Conservation (phyloP, 2,888 invertebrate genomes). For the Agonopterix heracliana region DNA sequence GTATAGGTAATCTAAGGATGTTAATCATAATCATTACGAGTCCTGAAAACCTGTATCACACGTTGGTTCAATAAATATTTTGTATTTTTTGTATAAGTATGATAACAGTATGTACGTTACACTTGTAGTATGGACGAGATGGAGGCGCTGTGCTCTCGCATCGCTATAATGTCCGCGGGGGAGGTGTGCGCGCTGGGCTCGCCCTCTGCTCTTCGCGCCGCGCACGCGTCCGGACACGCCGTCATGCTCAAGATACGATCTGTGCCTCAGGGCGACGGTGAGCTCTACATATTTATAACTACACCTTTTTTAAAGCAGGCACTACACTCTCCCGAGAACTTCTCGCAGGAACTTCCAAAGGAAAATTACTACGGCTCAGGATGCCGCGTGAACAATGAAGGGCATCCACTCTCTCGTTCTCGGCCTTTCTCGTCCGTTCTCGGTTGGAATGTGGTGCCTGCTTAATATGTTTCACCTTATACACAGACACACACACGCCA, state of each 20-base stretch:
- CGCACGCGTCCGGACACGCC: constrained; percentile 79
- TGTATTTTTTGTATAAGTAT: too few species aligned
- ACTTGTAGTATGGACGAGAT: constrained; percentile 88
- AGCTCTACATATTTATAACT: background rate
- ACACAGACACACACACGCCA: background rate
- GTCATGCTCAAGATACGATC: constrained; percentile 39
- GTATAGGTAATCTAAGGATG: too few species aligned
- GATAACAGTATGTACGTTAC: background rate
- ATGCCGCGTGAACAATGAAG: too few species aligned
- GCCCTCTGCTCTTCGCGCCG: constrained; percentile 82
- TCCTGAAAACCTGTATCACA: too few species aligned
- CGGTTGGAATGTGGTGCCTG: too few species aligned
- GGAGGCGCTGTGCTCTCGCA: constrained; percentile 85
- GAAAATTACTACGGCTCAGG: too few species aligned
- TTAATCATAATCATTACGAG: too few species aligned
- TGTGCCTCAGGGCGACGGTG: constrained; percentile 17
- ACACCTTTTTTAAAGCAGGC: background rate
- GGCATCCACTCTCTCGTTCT: too few species aligned
- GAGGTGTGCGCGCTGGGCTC: constrained; percentile 83
- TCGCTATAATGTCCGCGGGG: constrained; percentile 87
- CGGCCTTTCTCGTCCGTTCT: too few species aligned
- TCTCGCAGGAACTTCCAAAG: too few species aligned
- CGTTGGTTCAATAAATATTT: too few species aligned
- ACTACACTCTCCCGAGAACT: too few species aligned
- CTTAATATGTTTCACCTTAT: background rate